Evolutionary conservation across 2,797 vertebrate genomes (phyloP).

Genomic region (Protonibea diacanthus): DNA sequence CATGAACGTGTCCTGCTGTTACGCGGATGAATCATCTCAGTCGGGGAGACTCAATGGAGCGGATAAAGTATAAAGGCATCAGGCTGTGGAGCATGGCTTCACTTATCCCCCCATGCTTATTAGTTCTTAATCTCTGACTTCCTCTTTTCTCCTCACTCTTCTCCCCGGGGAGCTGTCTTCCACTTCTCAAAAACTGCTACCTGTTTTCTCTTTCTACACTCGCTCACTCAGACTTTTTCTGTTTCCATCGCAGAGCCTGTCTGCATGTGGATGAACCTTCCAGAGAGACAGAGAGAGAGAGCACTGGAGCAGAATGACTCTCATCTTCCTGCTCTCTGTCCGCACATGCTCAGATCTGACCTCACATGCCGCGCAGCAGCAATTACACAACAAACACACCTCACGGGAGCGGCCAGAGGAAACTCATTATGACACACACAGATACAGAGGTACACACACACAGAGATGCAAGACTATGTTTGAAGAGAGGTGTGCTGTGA

Average conservation of each 20-base stretch:
- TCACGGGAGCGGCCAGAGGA: neutral
- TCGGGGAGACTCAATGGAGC: slow-evolving; percentile 34
- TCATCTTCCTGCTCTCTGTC: slow-evolving; percentile 26
- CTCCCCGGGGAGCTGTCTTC: neutral
- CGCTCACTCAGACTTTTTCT: neutral
- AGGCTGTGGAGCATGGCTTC: neutral
- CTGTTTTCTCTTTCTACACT: neutral
- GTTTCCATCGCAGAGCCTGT: neutral
- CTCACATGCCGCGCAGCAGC: slow-evolving; percentile 29
- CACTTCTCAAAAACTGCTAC: neutral
- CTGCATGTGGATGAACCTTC: slow-evolving; percentile 19
- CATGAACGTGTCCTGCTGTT: neutral
- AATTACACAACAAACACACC: slow-evolving; percentile 52
- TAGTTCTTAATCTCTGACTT: slow-evolving; percentile 3
- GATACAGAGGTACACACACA: slow-evolving; percentile 4
- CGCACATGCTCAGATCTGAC: slow-evolving; percentile 51
- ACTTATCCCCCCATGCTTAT: neutral
- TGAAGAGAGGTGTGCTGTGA: too few relatives aligned
- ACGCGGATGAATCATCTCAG: slow-evolving; percentile 46
- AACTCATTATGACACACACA: slow-evolving; percentile 5
- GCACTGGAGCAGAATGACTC: slow-evolving; percentile 49
- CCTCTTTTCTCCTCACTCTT: neutral
- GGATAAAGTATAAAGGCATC: slow-evolving; percentile 32
- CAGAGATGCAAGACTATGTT: neutral
- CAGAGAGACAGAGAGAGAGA: slow-evolving; percentile 1